phyloP scores from a whole-genome alignment of 2,113 vertebrate genomes.

The Macrotus californicus region DNA sequence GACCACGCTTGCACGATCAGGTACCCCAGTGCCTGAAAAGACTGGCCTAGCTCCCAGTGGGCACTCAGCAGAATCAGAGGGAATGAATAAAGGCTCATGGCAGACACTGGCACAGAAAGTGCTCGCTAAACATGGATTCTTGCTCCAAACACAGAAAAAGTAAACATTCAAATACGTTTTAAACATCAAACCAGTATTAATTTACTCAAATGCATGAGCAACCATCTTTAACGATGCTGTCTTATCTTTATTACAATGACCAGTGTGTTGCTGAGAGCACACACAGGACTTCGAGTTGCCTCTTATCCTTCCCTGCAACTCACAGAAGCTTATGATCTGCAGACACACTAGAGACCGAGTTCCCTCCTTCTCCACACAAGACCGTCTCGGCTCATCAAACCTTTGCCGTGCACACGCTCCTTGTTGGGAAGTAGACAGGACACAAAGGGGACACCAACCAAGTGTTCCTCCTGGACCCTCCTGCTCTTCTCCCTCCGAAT shows the following conservation, averaged over 20 bases:
- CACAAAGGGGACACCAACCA: background rate
- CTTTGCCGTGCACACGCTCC: rapidly evolving
- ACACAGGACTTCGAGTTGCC: background rate
- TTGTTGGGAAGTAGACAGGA: background rate
- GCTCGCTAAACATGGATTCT: background rate
- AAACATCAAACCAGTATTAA: background rate
- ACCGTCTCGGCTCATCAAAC: background rate
- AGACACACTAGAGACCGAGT: background rate
- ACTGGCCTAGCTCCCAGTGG: background rate
- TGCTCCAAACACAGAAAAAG: background rate
- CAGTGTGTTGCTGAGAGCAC: background rate
- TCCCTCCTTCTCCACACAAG: background rate
- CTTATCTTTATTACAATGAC: background rate
- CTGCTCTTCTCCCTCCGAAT: background rate
- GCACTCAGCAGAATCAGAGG: background rate
- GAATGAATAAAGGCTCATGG: rapidly evolving
- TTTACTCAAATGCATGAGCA: background rate
- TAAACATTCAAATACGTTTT: background rate
- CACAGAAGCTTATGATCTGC: background rate
- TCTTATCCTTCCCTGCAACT: background rate
- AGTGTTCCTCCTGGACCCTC: background rate
- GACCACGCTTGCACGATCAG: background rate
- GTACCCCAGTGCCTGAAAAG: background rate
- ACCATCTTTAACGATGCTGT: background rate
- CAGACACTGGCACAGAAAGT: background rate